phyloP scores from a whole-genome alignment of 1,140 invertebrate genomes.

The Dreissena polymorpha region DNA sequence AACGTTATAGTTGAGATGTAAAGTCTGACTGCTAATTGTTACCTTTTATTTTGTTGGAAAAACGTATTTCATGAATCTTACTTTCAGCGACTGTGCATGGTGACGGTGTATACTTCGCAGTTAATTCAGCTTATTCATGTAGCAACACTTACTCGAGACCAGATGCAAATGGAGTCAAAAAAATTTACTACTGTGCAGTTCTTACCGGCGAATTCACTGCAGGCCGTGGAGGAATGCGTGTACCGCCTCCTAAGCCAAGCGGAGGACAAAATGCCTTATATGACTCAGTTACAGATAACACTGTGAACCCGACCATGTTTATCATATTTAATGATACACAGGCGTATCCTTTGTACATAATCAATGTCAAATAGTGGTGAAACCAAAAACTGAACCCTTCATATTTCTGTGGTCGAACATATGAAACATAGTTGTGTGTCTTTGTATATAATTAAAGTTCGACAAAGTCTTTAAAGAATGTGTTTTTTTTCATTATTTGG shows the following conservation, averaged over 20 bases:
- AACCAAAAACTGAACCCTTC: too few relatives aligned
- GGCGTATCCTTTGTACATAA: slow-evolving; percentile 65
- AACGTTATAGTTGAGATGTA: too few relatives aligned
- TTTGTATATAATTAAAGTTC: too few relatives aligned
- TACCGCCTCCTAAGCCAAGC: slow-evolving; percentile 45
- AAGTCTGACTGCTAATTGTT: too few relatives aligned
- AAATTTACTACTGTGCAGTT: slow-evolving; percentile 59
- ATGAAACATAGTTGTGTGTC: too few relatives aligned
- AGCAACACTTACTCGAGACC: slow-evolving; percentile 51
- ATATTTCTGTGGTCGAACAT: too few relatives aligned
- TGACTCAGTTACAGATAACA: slow-evolving; percentile 61
- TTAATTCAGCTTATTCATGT: slow-evolving; percentile 43
- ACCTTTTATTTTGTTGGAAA: too few relatives aligned
- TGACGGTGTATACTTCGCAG: slow-evolving; percentile 62
- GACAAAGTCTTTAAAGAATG: too few relatives aligned
- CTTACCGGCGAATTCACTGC: slow-evolving; percentile 57
- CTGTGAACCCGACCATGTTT: slow-evolving; percentile 52
- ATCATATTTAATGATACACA: slow-evolving; percentile 65
- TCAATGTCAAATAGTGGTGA: slow-evolving; percentile 37
- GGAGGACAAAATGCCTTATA: slow-evolving; percentile 32
- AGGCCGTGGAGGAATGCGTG: slow-evolving; percentile 37
- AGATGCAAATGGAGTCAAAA: slow-evolving; percentile 34
- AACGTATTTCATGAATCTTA: too few relatives aligned
- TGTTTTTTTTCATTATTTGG: too few relatives aligned
- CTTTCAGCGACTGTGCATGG: slow-evolving; percentile 48